phyloP scores from a whole-genome alignment of 2,797 vertebrate genomes.

The Micromesistius poutassou region DNA sequence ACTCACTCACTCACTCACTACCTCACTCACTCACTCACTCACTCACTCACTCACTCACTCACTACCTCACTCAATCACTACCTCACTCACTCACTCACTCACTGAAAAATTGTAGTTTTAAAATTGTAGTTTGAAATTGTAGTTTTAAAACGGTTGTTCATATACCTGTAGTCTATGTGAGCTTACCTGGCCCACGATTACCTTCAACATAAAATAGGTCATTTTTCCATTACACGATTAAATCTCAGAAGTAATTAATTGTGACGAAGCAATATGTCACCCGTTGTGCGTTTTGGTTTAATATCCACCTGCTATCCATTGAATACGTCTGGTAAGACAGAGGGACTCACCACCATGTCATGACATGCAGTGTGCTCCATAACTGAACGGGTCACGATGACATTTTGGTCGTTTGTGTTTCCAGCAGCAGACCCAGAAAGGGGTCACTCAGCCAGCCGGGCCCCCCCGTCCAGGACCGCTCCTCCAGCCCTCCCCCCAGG shows the following conservation, averaged over 20 bases:
- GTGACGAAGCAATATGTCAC: background rate
- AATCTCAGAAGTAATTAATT: background rate
- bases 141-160: too few relatives aligned
- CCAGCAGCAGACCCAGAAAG: conserved; percentile 41
- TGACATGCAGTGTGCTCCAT: background rate
- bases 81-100: too few relatives aligned
- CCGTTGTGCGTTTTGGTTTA: background rate
- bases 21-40: too few relatives aligned
- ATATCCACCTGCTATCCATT: background rate
- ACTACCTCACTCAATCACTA: too few relatives aligned
- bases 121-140: too few relatives aligned
- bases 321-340: background rate
- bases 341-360: background rate
- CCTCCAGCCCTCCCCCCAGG: background rate
- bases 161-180: background rate
- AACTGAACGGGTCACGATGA: background rate
- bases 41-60: too few relatives aligned
- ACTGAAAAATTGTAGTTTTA: too few relatives aligned
- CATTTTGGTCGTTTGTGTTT: conserved; percentile 8
- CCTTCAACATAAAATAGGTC: background rate
- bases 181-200: background rate
- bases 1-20: too few relatives aligned
- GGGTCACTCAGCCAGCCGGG: background rate
- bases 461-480: conserved; percentile 47
- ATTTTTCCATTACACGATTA: background rate